Conservation (phyloP, 2,113 vertebrate species). For the Patagioenas fasciata region DNA sequence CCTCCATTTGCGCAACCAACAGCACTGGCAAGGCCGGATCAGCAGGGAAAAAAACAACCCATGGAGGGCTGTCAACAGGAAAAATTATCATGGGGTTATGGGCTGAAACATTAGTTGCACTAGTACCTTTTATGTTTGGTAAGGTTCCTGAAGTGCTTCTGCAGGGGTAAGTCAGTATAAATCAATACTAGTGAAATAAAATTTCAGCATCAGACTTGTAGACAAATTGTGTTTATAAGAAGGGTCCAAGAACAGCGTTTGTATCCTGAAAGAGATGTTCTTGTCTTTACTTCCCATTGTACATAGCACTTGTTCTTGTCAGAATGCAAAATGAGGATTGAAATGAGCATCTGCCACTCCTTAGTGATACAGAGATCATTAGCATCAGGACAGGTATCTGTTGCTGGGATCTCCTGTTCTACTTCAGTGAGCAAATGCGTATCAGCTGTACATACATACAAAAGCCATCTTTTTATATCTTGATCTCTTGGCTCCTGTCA, state of each 20-base stretch:
- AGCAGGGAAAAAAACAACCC: not conserved
- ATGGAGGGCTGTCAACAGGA: not conserved
- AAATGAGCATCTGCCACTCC: not conserved
- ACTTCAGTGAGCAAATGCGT: not conserved
- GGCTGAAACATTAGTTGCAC: not conserved
- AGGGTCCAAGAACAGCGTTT: not conserved
- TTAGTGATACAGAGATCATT: not conserved
- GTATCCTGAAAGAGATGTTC: not conserved
- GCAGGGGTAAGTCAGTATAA: not conserved
- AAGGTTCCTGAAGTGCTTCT: not conserved
- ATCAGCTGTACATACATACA: not conserved
- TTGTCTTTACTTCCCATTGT: not conserved
- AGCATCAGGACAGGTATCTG: not conserved
- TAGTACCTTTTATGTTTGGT: not conserved
- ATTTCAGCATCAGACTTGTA: not conserved
- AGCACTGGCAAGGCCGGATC: not conserved
- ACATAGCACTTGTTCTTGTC: not conserved
- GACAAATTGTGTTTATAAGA: not conserved
- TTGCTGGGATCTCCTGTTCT: not conserved
- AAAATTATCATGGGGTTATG: not conserved
- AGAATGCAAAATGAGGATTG: not conserved
- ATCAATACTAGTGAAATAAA: not conserved
- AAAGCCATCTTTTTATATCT: conserved; percentile 30
- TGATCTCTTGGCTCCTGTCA: not conserved
- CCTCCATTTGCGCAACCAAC: not conserved